Evolutionary conservation across 53 echinoderm and acorn worm genomes (phyloP).

Genomic region (Astropecten irregularis): DNA sequence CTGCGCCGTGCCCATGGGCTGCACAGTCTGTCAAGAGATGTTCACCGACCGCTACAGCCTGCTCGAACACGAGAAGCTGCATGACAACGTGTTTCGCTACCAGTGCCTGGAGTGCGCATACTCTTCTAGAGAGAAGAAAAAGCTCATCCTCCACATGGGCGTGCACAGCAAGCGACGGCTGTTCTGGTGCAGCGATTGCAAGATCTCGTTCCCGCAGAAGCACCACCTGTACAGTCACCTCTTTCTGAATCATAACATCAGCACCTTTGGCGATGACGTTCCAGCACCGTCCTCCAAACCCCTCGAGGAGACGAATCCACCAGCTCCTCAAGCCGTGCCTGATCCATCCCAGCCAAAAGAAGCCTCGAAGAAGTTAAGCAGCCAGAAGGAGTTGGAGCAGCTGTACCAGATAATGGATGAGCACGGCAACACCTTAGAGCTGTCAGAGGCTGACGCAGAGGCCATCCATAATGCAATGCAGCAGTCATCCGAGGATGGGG

Average conservation of each 20-base stretch:
- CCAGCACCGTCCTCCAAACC: background rate
- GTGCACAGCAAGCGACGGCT: slow-evolving; percentile 76
- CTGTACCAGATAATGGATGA: slow-evolving; percentile 43
- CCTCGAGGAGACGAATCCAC: slow-evolving; percentile 14
- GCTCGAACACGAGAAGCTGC: slow-evolving; percentile 75
- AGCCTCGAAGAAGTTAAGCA: slow-evolving; percentile 50
- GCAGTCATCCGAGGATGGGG: slow-evolving; percentile 56
- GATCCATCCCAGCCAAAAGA: no score
- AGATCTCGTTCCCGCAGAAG: slow-evolving; percentile 82
- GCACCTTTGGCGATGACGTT: slow-evolving; percentile 53
- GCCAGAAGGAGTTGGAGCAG: slow-evolving; percentile 77
- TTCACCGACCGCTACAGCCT: slow-evolving; percentile 84
- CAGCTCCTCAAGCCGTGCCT: background rate
- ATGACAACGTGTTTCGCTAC: slow-evolving; percentile 79
- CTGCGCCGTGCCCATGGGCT: slow-evolving; percentile 60
- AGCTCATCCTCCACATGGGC: slow-evolving; percentile 81
- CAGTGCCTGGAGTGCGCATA: slow-evolving; percentile 88
- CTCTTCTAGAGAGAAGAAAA: slow-evolving; percentile 73
- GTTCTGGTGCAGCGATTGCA: slow-evolving; percentile 77
- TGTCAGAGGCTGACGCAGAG: slow-evolving; percentile 41
- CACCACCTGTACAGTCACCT: slow-evolving; percentile 82
- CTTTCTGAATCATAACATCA: slow-evolving; percentile 67
- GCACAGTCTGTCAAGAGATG: slow-evolving; percentile 76
- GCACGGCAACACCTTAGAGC: slow-evolving; percentile 54
- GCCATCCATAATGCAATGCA: slow-evolving; percentile 66